Base-by-base conservation (phyloP, 2,888 invertebrate species). In the Notodonta ziczac region DNA sequence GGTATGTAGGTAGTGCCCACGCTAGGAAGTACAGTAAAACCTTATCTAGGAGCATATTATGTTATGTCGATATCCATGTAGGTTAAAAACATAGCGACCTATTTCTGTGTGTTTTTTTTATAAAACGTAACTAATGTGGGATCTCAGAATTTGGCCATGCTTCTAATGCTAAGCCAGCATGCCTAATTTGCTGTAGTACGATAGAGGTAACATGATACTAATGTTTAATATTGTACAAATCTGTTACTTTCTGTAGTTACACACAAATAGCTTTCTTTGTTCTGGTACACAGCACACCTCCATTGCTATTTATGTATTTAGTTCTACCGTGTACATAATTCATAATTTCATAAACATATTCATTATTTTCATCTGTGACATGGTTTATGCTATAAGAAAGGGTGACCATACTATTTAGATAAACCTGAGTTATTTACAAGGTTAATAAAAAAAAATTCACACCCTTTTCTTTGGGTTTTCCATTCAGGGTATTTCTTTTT, bases 81-180 rank as follows among this genome's bases (percentile, higher is more conserved):
- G 46, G 46, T 5, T 24, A 10, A 46, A 50, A 48, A 16, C 10
- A 9, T 50, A 50, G 9, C 16, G 2, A 50, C 14, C 7, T 50
- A 10, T 50, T 16, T 16, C 9, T 50, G 1, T 4, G 16, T 50
- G 6, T 46, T 10, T 46, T n/a, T 46, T 46, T 46, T 46, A 46
- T 46, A 7, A 46, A 46, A n/a, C 16, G 16, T 50, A 50, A 16
- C 16, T 5, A 16, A 5, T 0, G 14, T 48, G 56, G 62, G 60
- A 64, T 56, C 53, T 67, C 51, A 56, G 54, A 63, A 65, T 72
- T 72, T 76, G 68, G 80, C 77, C 76, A 77, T 72, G 75, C 70
- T 73, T 72, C 56, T 63, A 51, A 56, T 62, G 60, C 69, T 70
- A 72, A 72, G 68, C 60, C 66, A 70, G 73, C 75, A 73, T 76